These are phyloP conservation scores for Chesias legatella DNA, from an alignment of 2,888 invertebrate genomes.

Conservation along the genomic window DNA sequence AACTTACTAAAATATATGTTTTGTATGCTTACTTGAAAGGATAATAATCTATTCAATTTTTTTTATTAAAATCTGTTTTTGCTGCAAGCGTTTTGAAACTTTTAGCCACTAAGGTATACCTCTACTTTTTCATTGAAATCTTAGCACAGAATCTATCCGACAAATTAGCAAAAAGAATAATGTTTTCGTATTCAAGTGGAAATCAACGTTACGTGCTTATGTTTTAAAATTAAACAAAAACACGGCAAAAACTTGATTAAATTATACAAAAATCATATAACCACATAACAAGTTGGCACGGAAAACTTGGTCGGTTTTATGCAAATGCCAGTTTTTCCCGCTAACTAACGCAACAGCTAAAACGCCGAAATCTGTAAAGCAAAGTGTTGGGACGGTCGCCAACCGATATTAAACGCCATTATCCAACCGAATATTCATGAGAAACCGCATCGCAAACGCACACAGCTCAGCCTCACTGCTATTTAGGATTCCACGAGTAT, in stretches of 20 bases:
- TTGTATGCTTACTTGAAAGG: too few relatives aligned
- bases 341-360: conserved; percentile 22
- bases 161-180: too few relatives aligned
- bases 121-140: too few relatives aligned
- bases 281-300: conserved; percentile 16
- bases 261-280: conserved; percentile 11
- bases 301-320: conserved; percentile 15
- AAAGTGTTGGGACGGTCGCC: conserved; percentile 32
- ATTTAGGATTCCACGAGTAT: conserved; percentile 9
- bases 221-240: too few relatives aligned
- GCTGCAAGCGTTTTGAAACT: too few relatives aligned
- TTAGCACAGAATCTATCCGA: too few relatives aligned
- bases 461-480: conserved; percentile 15
- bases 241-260: conserved; percentile 9
- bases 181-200: too few relatives aligned
- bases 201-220: too few relatives aligned
- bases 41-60: too few relatives aligned
- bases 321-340: conserved; percentile 19
- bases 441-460: conserved; percentile 37
- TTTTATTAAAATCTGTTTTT: too few relatives aligned
- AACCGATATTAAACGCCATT: conserved; percentile 46
- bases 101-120: too few relatives aligned
- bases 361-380: conserved; percentile 31
- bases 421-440: conserved; percentile 50
- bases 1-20: too few relatives aligned